Evolutionary conservation across 1,140 invertebrate species (phyloP).

Genomic region (Macrosteles quadrilineatus): DNA sequence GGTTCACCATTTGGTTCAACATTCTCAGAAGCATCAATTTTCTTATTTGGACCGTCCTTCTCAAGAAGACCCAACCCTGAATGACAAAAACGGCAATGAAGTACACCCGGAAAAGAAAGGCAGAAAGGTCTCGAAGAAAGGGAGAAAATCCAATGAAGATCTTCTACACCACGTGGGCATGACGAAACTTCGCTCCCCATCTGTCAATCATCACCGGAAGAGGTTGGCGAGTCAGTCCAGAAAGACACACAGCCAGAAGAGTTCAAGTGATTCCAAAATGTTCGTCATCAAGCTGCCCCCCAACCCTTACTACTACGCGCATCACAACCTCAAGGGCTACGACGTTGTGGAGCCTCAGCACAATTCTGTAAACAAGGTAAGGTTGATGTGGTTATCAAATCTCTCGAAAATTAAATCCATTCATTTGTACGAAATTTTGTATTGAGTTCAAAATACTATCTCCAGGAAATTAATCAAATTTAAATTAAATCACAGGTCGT

Average conservation of each 20-base stretch:
- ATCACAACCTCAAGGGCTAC: constrained; percentile 50
- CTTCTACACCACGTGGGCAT: constrained; percentile 39
- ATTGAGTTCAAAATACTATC: too few relatives aligned
- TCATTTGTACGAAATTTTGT: too few relatives aligned
- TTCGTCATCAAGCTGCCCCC: constrained; percentile 79
- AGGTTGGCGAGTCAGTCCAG: constrained; percentile 40
- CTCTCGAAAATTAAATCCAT: too few relatives aligned
- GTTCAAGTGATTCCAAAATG: constrained; percentile 67
- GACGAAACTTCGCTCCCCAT: constrained; percentile 35
- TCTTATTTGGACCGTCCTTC: too few relatives aligned
- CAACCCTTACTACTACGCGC: constrained; percentile 74
- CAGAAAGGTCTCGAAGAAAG: neutral
- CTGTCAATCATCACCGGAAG: constrained; percentile 34
- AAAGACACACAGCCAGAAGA: constrained; percentile 34
- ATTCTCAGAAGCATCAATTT: too few relatives aligned
- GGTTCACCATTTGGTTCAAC: too few relatives aligned
- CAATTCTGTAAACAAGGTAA: constrained; percentile 36
- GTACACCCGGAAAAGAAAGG: neutral
- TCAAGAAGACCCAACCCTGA: too few relatives aligned
- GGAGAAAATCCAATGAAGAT: constrained; percentile 36
- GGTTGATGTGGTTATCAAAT: too few relatives aligned
- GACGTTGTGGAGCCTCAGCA: constrained; percentile 41
- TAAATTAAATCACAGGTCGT: too few relatives aligned
- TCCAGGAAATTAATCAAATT: too few relatives aligned
- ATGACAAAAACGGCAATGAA: too few relatives aligned